Evolutionary conservation across 2,113 vertebrate genomes (phyloP), one percentile per base, ranked within the genome.

Genomic region (Myxocyprinus asiaticus): DNA sequence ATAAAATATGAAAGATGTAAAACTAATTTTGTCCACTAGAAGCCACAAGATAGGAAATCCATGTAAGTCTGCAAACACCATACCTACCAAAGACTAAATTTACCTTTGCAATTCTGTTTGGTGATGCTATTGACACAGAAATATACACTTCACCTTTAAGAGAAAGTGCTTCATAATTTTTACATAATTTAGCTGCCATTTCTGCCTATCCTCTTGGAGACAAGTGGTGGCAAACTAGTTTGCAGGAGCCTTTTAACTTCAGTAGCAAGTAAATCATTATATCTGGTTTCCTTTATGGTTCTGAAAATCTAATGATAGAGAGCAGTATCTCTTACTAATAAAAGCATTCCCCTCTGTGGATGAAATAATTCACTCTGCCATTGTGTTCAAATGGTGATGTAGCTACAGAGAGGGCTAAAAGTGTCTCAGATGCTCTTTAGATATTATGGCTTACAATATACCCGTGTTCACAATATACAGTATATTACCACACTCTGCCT

Each of bases 191-290:
- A 45, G 10, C 58, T 48, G 42, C 9, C 43, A 61, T 61, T 15
- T 61, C 9, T 22, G 15, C 9, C 8, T 5, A 61, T 61, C 44
- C 44, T 61, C 9, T 48, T 33, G 22, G 45, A 63, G 59, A 75
- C 4, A 48, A 75, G 58, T 43, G 11, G 59, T 63, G 72, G 22
- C 3, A n/a, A 62, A 63, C 22, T 33, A 75, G 59, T 66, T 65
- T 65, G 9, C 8, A 65, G 50, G 33, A 76, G 62, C 74, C 74
- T 66, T 76, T 76, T 76, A 65, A 66, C 47, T 44, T 76, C 33
- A 33, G 22, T 53, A 65, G 61, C 4, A 10, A 33, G 61, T 33
- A 11, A 65, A 65, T 53, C 50, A 65, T 76, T 15, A 76, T 61
- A 76, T 76, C 74, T 53, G 43, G 62, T 15, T 65, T 76, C 74